A percentile compares a stretch with the other conserved stretches of the same genome.
These are phyloP conservation scores for Tiaroga cobitis DNA, from an alignment of 2,797 vertebrate genomes.

Conservation along the genomic window DNA sequence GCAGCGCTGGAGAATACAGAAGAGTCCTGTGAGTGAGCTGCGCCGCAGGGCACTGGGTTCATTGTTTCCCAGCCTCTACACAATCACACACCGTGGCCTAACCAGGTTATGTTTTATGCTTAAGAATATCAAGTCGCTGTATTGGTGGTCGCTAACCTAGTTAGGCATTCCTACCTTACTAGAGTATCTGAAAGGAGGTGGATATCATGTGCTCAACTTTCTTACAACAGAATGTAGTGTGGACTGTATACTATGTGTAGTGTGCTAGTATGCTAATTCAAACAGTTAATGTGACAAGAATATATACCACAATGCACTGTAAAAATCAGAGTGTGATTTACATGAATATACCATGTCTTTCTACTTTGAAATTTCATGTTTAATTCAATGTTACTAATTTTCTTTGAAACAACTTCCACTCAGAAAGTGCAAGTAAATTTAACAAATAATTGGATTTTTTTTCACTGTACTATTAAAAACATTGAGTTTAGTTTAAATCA, in stretches of 20 bases:
- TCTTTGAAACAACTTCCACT: background rate
- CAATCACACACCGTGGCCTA: background rate
- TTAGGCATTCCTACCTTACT: background rate
- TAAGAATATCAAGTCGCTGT: background rate
- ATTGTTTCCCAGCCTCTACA: slow-evolving; percentile 15
- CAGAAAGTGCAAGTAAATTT: background rate
- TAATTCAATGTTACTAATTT: background rate
- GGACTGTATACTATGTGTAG: background rate
- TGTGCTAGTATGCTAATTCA: background rate
- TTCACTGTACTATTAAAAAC: background rate
- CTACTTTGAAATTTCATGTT: background rate
- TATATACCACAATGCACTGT: background rate
- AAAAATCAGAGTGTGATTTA: background rate
- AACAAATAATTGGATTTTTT: background rate
- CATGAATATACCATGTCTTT: background rate
- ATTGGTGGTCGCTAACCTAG: background rate
- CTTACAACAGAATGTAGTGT: background rate
- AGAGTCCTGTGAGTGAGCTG: slow-evolving; percentile 40
- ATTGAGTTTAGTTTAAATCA: background rate
- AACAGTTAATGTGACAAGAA: background rate
- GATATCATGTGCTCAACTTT: background rate
- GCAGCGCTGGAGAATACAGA: slow-evolving; percentile 29
- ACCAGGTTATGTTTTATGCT: background rate
- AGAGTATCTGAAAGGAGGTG: background rate
- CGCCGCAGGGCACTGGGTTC: slow-evolving; percentile 28